Evolutionary conservation across 1,140 invertebrate genomes (phyloP).

Genomic region (Penaeus vannamei): DNA sequence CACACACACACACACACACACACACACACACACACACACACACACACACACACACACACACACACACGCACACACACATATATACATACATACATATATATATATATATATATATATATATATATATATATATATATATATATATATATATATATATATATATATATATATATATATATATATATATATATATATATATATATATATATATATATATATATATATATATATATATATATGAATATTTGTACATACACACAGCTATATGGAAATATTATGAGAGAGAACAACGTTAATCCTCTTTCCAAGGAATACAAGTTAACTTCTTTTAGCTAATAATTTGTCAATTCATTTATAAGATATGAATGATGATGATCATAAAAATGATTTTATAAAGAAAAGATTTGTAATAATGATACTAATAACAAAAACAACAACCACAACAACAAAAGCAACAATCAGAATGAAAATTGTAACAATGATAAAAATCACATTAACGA

Average conservation of each 20-base stretch:
- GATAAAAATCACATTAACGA: too few species aligned
- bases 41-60: neutral
- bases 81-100: neutral
- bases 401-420: too few species aligned
- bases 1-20: too few species aligned
- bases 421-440: too few species aligned
- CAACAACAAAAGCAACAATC: too few species aligned
- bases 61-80: too few species aligned
- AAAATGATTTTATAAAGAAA: too few species aligned
- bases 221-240: conserved; percentile 28
- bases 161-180: conserved; percentile 17
- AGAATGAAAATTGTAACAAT: too few species aligned
- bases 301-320: too few species aligned
- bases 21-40: neutral
- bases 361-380: neutral
- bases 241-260: neutral
- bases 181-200: conserved; percentile 21
- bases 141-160: conserved; percentile 18
- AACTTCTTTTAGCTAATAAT: too few species aligned
- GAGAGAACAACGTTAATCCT: neutral
- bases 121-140: conserved; percentile 4
- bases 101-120: neutral
- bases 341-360: neutral
- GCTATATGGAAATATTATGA: neutral
- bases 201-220: conserved; percentile 37